Evolutionary conservation across 2,113 vertebrate species (phyloP).

Genomic region (Corythaeola cristata): DNA sequence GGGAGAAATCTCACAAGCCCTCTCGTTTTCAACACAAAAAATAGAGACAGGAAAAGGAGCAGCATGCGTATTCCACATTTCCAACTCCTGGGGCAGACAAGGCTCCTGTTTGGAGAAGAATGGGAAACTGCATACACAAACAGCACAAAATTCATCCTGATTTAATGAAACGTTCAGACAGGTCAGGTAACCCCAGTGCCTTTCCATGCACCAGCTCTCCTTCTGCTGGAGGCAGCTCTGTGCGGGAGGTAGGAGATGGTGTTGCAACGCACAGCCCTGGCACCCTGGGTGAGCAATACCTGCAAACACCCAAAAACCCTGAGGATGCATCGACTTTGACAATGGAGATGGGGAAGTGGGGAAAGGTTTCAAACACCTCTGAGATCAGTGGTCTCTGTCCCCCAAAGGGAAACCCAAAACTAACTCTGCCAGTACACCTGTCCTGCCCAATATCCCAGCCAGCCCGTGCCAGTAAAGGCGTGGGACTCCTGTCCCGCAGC

Average conservation of each 20-base stretch:
- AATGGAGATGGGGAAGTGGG: background rate
- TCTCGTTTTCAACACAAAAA: background rate
- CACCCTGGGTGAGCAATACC: rapidly evolving
- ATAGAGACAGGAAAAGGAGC: rapidly evolving
- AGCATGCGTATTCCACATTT: rapidly evolving
- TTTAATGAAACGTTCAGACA: background rate
- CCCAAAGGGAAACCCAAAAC: background rate
- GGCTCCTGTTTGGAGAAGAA: background rate
- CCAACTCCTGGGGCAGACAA: background rate
- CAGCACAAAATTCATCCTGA: background rate
- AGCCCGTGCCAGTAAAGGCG: background rate
- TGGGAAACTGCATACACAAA: background rate
- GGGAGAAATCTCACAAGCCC: background rate
- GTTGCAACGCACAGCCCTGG: background rate
- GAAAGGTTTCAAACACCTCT: background rate
- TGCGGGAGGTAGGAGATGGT: background rate
- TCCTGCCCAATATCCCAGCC: background rate
- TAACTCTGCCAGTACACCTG: background rate
- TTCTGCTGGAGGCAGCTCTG: background rate
- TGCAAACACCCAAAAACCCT: background rate
- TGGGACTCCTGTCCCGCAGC: rapidly evolving
- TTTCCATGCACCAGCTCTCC: rapidly evolving
- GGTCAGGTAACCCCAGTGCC: background rate
- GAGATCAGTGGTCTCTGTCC: background rate
- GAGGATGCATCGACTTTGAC: background rate